Percentiles rank a stretch among this genome's conserved stretches.
phyloP scores from a whole-genome alignment of 2,113 vertebrate species.

The Anhinga rufa region DNA sequence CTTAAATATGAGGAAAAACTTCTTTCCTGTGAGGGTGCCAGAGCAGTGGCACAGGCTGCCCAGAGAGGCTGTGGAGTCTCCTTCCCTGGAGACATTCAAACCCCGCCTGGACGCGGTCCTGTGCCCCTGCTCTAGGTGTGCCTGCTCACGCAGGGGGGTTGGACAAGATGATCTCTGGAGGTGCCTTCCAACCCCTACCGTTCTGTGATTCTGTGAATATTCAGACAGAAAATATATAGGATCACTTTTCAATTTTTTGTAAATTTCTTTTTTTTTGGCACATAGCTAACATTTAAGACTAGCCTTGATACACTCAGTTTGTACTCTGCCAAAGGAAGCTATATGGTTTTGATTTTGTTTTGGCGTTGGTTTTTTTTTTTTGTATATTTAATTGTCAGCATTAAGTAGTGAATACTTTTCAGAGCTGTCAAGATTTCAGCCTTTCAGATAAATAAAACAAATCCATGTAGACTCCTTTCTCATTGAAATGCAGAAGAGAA shows the following conservation, averaged over 20 bases:
- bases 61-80: too few relatives aligned
- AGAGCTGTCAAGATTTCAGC: neutral
- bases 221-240: neutral
- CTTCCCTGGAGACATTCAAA: too few relatives aligned
- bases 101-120: too few relatives aligned
- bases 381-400: neutral
- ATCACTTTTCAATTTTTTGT: neutral
- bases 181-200: too few relatives aligned
- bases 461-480: neutral
- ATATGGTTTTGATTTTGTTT: neutral
- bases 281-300: neutral
- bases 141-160: too few relatives aligned
- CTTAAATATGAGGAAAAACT: too few relatives aligned
- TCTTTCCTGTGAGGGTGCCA: too few relatives aligned
- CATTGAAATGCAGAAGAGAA: neutral
- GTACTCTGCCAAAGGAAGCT: neutral
- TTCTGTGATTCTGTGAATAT: neutral
- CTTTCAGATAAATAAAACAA: neutral
- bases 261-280: neutral
- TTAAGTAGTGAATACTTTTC: neutral
- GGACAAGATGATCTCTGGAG: too few relatives aligned
- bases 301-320: neutral
- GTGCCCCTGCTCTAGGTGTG: too few relatives aligned
- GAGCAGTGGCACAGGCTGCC: too few relatives aligned
- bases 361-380: neutral